Percentiles rank a stretch among this genome's conserved stretches.
Conservation (phyloP, 2,888 invertebrate species). For the Tupiocoris notatus region DNA sequence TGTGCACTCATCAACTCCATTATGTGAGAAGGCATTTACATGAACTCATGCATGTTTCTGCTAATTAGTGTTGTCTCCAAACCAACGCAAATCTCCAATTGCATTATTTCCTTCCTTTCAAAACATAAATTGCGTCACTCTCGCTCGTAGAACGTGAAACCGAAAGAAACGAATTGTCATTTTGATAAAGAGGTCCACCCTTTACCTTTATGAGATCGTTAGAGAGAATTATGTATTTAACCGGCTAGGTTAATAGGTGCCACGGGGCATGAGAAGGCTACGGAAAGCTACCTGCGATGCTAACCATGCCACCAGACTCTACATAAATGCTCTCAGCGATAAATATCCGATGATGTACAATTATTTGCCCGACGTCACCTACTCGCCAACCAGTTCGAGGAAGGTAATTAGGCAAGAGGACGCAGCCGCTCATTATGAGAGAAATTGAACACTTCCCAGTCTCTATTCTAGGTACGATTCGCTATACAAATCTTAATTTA, state of each 20-base stretch:
- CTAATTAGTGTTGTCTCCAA: too few species aligned
- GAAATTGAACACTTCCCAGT: neutral
- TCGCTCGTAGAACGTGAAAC: neutral
- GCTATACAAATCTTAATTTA: neutral
- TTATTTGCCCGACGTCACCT: neutral
- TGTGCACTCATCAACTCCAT: too few species aligned
- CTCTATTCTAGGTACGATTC: neutral
- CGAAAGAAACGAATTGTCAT: neutral
- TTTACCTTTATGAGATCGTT: neutral
- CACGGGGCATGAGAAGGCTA: neutral
- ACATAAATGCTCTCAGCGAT: neutral
- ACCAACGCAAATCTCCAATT: too few species aligned
- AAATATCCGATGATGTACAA: neutral
- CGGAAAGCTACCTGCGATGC: neutral
- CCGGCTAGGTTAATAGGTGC: neutral
- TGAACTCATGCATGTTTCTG: too few species aligned
- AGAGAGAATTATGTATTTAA: neutral
- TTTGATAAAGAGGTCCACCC: neutral
- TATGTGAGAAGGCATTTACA: too few species aligned
- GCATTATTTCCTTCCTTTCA: too few species aligned
- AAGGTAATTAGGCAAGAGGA: neutral
- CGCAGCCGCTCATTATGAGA: neutral
- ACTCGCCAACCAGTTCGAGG: neutral
- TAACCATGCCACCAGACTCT: neutral
- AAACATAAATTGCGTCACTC: too few species aligned